phyloP scores from a whole-genome alignment of 1,140 invertebrate genomes.

The Meloidogyne hapla region DNA sequence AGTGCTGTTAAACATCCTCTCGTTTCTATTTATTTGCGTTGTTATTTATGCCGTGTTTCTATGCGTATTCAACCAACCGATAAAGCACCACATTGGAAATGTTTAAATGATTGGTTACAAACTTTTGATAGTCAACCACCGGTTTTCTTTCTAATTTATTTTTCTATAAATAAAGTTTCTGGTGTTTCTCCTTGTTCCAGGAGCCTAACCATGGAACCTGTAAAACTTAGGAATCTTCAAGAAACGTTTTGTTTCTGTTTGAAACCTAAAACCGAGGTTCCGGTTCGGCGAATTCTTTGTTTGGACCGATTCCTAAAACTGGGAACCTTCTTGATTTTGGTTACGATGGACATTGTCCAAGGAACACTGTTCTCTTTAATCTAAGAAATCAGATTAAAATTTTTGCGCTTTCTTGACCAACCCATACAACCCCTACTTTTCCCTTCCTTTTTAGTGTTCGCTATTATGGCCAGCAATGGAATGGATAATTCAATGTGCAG shows the following conservation, averaged over 20 bases:
- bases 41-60: constrained; percentile 44
- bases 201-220: too few relatives aligned
- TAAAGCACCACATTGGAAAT: constrained; percentile 41
- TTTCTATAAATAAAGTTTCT: constrained; percentile 13
- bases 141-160: constrained; percentile 17
- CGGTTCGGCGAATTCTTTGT: too few relatives aligned
- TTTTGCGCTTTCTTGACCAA: too few relatives aligned
- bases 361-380: too few relatives aligned
- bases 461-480: constrained; percentile 49
- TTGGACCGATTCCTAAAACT: too few relatives aligned
- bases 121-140: constrained; percentile 39
- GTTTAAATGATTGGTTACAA: constrained; percentile 50
- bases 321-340: too few relatives aligned
- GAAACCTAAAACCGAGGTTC: too few relatives aligned
- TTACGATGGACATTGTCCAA: too few relatives aligned
- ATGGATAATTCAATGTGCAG: constrained; percentile 50
- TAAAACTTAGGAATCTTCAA: too few relatives aligned
- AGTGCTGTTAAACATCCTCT: constrained; percentile 45
- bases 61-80: constrained; percentile 41
- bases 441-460: constrained; percentile 21
- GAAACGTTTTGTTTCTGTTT: too few relatives aligned
- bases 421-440: background rate
- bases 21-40: constrained; percentile 46
- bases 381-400: too few relatives aligned
- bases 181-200: too few relatives aligned